These are phyloP conservation scores for Malacosoma neustria DNA, from an alignment of 2,888 invertebrate species.

Conservation along the genomic window DNA sequence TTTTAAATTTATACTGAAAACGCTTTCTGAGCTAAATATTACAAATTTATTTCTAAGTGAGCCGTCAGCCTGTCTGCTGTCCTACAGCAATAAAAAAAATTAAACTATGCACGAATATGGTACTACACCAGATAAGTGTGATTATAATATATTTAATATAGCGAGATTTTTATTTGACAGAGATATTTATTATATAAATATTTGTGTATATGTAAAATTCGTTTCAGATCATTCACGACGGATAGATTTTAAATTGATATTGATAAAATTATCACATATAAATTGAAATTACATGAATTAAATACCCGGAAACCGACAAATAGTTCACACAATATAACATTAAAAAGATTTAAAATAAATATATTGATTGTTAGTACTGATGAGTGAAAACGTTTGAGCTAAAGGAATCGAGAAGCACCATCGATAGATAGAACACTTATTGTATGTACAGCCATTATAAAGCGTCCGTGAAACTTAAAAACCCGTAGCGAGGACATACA, in stretches of 20 bases:
- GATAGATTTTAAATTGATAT: neutral
- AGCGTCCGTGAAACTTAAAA: conserved; percentile 5
- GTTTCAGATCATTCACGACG: neutral
- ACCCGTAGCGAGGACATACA: neutral
- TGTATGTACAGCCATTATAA: conserved; percentile 15
- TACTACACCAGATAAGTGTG: too few species aligned
- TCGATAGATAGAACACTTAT: conserved; percentile 24
- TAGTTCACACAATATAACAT: neutral
- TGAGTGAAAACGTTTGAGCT: conserved; percentile 33
- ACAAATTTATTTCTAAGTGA: too few species aligned
- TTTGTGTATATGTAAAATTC: neutral
- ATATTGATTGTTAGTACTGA: neutral
- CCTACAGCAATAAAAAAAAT: too few species aligned
- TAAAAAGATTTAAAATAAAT: neutral
- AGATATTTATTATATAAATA: neutral
- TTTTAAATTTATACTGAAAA: too few species aligned
- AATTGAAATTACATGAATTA: neutral
- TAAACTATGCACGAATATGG: too few species aligned
- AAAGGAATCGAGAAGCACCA: conserved; percentile 36
- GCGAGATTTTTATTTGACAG: neutral
- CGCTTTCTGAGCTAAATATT: too few species aligned
- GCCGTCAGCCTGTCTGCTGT: too few species aligned
- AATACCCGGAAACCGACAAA: neutral
- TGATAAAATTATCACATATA: neutral
- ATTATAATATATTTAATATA: neutral